Base-by-base conservation (phyloP, 2,888 invertebrate species). In the Thymelicus acteon region DNA sequence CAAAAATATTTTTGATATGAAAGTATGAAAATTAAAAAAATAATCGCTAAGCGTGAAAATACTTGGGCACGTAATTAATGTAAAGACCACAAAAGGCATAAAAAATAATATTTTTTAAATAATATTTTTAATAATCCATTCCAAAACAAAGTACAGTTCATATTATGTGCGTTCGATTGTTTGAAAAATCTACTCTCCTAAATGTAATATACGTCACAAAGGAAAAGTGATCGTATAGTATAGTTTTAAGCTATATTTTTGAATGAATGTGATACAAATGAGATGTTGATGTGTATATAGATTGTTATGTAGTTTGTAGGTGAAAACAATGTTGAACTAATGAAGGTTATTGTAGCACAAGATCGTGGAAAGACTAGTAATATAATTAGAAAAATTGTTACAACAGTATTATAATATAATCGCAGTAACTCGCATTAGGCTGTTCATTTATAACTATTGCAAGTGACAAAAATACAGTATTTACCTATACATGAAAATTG, bases 231-330 rank as follows among this genome's bases (percentile, higher is more conserved):
- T 81, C 73, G 73, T 75, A 79, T 75, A 66, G 52, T 71, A 68
- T 69, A 79, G 77, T 72, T 40, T 75, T 85, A 83, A 83, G 82
- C 69, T 83, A 83, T 87, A 88, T 86, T 87, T 89, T 89, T 88
- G 91, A 88, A 91, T 92, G 92, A 89, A 90, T 90, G 91, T 92
- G 92, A 91, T 91, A 91, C 76, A 85, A 80, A 82, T 85, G 87
- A 90, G 84, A 90, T 90, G 90, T 85, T 86, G 80, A 85, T 76
- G 78, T 90, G 87, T 91, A 88, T 81, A 89, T 87, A 88, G 75
- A 74, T 81, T 83, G 83, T 84, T 84, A 83, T 82, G 78, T 84
- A 84, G 83, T 84, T 73, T 85, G 80, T 80, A 80, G 80, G 78
- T 66, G 75, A 75, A 74, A 73, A 74, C 74, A 74, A 73, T 44